Base-by-base conservation (phyloP, 2,113 vertebrate genomes). In the Scomber scombrus region DNA sequence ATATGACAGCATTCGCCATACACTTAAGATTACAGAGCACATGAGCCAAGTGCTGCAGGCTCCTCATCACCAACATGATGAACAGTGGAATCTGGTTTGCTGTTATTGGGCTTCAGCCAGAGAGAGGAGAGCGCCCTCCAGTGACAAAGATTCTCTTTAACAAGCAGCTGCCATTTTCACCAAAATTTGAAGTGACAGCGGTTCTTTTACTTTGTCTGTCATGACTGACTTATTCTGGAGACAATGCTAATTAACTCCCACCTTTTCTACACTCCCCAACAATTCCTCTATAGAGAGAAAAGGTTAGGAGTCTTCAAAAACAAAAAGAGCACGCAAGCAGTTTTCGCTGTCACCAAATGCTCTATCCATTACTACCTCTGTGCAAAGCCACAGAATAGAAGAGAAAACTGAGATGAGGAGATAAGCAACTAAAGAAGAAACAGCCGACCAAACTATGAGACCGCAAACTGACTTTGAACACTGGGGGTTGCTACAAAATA, bases 41-140 rank as follows among this genome's bases (percentile, higher is more conserved):
- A 26, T 66, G 46, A 88, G 83, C 79, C 89, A 88, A 90, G 60
- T 45, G 71, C 82, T 75, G 77, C 71, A 84, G 81, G 60, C 78
- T 90, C 77, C 67, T 89, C 86, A 85, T 88, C 76, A 89, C 63
- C 74, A 88, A 51, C 86, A 86, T 71, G 75, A 67, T 81, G 61
- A 91, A 82, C 21, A 72, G 68, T 70, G 49, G 31, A 87, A 78
- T 85, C 78, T 79, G 72, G 71, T 89, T 88, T 89, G 85, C 87
- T 80, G 75, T 91, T 84, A 31, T 89, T 94, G 92, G 91, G 86
- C 45, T 70, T 55, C 13, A 51, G 90, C 92, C 92, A 93, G 82
- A 88, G 56, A 82, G 81, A 91, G 75, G 66, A 89, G 13, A 86
- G 91, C 84, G 80, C 91, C 90, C 90, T 89, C 93, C 55, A 84